Conservation (phyloP, 2,113 vertebrate genomes). For the Oplegnathus fasciatus region DNA sequence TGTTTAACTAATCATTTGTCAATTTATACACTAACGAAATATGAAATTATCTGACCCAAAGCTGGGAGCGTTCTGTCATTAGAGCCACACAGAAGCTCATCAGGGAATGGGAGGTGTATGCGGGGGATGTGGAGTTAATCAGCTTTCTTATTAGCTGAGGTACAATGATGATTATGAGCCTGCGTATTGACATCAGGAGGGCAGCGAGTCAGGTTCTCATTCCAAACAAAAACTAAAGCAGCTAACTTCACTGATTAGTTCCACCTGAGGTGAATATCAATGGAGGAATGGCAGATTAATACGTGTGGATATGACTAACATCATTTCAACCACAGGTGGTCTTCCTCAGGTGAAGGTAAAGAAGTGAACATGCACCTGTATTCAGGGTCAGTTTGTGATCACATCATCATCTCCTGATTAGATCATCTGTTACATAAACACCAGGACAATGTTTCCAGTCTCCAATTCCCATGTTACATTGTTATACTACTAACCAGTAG, state of each 20-base stretch:
- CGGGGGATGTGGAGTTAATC: slow-evolving; percentile 7
- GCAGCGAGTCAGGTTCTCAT: not conserved
- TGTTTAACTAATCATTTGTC: slow-evolving; percentile 43
- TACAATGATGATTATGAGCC: not conserved
- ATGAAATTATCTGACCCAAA: slow-evolving; percentile 23
- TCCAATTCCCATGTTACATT: too few relatives aligned
- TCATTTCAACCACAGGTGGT: too few relatives aligned
- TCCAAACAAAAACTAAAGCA: not conserved
- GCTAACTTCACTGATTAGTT: not conserved
- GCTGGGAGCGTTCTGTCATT: slow-evolving; percentile 20
- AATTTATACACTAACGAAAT: slow-evolving; percentile 33
- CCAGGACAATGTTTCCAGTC: too few relatives aligned
- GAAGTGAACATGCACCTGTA: too few relatives aligned
- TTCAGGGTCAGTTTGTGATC: too few relatives aligned
- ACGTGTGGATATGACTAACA: too few relatives aligned
- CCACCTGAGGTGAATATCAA: not conserved
- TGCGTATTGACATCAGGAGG: not conserved
- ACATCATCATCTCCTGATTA: too few relatives aligned
- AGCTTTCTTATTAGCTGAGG: slow-evolving; percentile 1
- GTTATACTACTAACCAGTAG: too few relatives aligned
- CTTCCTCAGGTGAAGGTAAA: too few relatives aligned
- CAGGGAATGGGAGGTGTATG: not conserved
- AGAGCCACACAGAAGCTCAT: slow-evolving; percentile 1
- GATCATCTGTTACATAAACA: too few relatives aligned
- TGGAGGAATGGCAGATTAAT: not conserved